Conservation (phyloP, 2,113 vertebrate species). For the Psettodes erumei region DNA sequence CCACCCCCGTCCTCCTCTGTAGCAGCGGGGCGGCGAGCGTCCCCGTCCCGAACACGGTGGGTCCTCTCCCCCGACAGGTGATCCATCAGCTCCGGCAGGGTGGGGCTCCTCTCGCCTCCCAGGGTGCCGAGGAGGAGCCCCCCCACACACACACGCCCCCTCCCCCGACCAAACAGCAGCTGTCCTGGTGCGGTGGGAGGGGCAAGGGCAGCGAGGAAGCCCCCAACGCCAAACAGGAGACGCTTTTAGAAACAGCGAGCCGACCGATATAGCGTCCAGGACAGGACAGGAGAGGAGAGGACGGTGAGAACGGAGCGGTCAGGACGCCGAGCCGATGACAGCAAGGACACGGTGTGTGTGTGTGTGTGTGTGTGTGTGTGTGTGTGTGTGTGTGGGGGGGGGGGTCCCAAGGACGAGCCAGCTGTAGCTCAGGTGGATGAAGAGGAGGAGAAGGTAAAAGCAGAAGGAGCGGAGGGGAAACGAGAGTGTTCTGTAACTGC, state of each 20-base stretch:
- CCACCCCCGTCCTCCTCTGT: conserved; percentile 14
- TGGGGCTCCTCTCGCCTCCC: conserved; percentile 4
- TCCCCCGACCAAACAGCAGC: conserved; percentile 40
- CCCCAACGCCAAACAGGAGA: neutral
- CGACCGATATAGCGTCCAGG: conserved; percentile 21
- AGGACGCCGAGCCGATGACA: conserved; percentile 32
- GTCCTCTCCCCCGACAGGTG: conserved; percentile 47
- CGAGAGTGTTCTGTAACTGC: too few species aligned
- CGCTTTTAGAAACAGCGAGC: conserved; percentile 51
- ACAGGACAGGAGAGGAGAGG: conserved; percentile 32
- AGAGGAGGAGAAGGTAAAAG: neutral
- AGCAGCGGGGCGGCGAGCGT: conserved; percentile 3
- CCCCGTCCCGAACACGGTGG: conserved; percentile 20
- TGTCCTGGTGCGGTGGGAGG: conserved; percentile 39
- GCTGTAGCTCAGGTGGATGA: conserved; percentile 15
- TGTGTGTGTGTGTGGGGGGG: conserved; percentile 2
- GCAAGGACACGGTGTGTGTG: conserved; percentile 39
- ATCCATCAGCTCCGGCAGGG: conserved; percentile 55
- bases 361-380: too few species aligned
- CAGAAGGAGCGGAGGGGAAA: too few species aligned
- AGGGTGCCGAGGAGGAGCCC: neutral
- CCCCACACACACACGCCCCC: too few species aligned
- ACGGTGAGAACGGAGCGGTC: conserved; percentile 24
- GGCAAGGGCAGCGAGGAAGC: conserved; percentile 43
- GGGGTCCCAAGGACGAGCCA: conserved; percentile 33